Base-by-base conservation (phyloP, 2,888 invertebrate species). In the Lomographa bimaculata region DNA sequence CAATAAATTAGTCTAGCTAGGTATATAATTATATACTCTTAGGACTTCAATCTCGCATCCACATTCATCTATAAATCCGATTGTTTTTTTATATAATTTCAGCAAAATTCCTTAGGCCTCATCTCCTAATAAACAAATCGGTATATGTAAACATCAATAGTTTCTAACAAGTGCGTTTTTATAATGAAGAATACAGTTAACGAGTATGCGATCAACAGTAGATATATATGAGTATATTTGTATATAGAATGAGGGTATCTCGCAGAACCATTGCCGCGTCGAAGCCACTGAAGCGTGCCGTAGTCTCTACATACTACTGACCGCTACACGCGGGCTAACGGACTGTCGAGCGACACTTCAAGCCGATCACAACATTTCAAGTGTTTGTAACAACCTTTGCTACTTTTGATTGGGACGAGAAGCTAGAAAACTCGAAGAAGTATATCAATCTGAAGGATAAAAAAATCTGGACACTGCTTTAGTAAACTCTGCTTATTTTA, bases 291-390 rank as follows among this genome's bases (percentile, higher is more conserved):
- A 86, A 89, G 87, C 85, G 79, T 82, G 81, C 80, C 80, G 80
- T 77, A 73, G 79, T 77, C 79, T 82, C 84, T 84, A 84, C 79
- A 78, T 79, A 79, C 84, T 86, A 86, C 79, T 58, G 49, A 63
- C 71, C 71, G 72, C 71, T 55, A 60, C 42, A 36, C 46, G 60
- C 61, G 60, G 57, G 46, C 60, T 58, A 57, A 55, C 51, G 36
- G 59, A 65, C 80, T 79, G 82, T 86, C 87, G 87, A 87, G 87
- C 87, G 76, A 85, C 82, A 87, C 82, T 84, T 87, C 87, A 85
- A 85, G 77, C 60, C 69, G 57, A 26, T 29, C 29, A 35, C 41
- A 41, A 35, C 25, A 41, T 35, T 28, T 40, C 25, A 30, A 10
- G 24, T 19, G 18, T 7, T 18, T 9, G n/a, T 3, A 3, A 10